phyloP scores from a whole-genome alignment of 2,888 invertebrate genomes.

The Callyntrura sp. region DNA sequence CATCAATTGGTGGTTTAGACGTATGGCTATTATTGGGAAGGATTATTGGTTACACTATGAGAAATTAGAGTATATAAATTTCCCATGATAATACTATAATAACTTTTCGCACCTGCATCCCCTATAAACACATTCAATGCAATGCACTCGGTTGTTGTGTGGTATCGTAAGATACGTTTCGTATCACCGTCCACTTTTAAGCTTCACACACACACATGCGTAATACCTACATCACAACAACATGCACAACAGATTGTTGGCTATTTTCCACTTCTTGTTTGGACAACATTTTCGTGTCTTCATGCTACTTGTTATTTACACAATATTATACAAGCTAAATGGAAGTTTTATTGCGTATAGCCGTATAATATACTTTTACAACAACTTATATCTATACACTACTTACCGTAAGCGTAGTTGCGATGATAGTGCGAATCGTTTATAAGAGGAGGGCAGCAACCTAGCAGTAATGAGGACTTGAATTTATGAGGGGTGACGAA shows the following conservation, averaged over 20 bases:
- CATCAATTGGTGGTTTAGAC: constrained; percentile 4
- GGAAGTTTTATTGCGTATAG: too few species aligned
- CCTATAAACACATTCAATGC: background rate
- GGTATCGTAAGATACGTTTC: too few species aligned
- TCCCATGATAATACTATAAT: background rate
- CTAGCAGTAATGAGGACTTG: too few species aligned
- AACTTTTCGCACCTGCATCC: constrained; percentile 41
- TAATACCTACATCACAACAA: background rate
- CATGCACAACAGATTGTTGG: background rate
- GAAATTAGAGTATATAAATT: background rate
- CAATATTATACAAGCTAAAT: too few species aligned
- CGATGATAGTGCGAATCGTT: too few species aligned
- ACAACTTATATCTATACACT: too few species aligned
- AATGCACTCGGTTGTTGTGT: constrained; percentile 40
- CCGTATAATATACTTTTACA: too few species aligned
- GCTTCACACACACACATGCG: background rate
- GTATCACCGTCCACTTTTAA: constrained; percentile 21
- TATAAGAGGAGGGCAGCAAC: too few species aligned
- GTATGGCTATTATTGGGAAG: background rate
- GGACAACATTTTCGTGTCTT: too few species aligned
- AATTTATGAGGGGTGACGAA: too few species aligned
- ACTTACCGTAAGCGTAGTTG: too few species aligned
- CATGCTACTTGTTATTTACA: too few species aligned
- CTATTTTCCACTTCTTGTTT: constrained; percentile 17
- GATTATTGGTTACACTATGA: constrained; percentile 10